Evolutionary conservation across 2,113 vertebrate genomes (phyloP), one percentile per base, ranked within the genome.

Genomic region (Podocnemis expansa): DNA sequence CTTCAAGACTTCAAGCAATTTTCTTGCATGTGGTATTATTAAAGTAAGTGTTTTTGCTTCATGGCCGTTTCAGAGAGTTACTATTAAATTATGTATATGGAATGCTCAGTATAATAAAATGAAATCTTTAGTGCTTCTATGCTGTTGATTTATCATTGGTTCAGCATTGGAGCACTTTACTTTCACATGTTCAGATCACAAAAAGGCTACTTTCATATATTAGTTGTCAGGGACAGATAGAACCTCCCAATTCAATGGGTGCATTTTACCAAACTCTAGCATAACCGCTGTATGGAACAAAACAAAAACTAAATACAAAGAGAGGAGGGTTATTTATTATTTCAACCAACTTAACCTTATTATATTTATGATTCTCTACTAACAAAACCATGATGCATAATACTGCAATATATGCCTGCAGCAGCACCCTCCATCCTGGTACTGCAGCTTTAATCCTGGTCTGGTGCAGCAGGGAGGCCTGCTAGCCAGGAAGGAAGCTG

Each of bases 51-150:
- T 38, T 70, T 70, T 91, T 87, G 45, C 58, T 96, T 96, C 89
- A 91, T 97, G 96, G 94, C 88, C 88, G 95, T 92, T 96, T 96
- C 91, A 96, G 58, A 85, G 8, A 73, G 78, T 87, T 55, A 86
- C 45, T 92, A 93, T 82, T 87, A 86, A 85, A 88, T 41, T 86
- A 93, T 93, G 79, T 29, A 56, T 80, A 45, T 56, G 47, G 94
- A 93, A 97, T 96, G 85, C 95, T 96, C 92, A 97, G 9, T 70
- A 34, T 70, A 70, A 94, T 90, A 63, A 93, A 93, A 67, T 12
- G 80, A 76, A 94, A 90, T 88, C 96, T 96, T 85, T 90, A 97
- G 93, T 94, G 91, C 81, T 29, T 91, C 82, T n/a, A 1, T 85
- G 73, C 63, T 93, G 84, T 10, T 43, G 47, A 52, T 73, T 88